Base-by-base conservation (phyloP, 2,888 invertebrate species). In the Onchidella celtica region DNA sequence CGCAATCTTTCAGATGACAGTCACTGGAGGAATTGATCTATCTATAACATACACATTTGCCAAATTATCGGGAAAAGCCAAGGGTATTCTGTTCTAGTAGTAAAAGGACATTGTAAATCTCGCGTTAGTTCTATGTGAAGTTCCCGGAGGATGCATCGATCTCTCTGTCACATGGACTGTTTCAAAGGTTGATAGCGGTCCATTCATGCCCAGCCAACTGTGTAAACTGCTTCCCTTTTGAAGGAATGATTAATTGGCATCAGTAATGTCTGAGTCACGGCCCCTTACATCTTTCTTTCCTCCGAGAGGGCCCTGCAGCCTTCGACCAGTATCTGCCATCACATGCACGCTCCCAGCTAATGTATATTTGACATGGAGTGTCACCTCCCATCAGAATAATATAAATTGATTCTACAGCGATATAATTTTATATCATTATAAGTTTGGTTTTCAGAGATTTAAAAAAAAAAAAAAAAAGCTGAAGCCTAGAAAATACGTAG, bases 221-320 rank as follows among this genome's bases (percentile, higher is more conserved):
- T 32, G 65, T 63, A 75, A 75, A 75, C 73, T 65, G 75, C 47
- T 75, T 75, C 65, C 63, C 38, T 32, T 63, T 75, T 75, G n/a
- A 47, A 75, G 65, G 29, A 61, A 75, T 75, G 75, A 75, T 75
- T 75, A 75, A 75, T 75, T 75, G 75, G 47, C 75, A 32, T 65
- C 75, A 29, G 65, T 65, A 32, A 32, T 21, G 34, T 27, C 75
- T 75, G 75, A 63, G 47, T 75, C 63, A 75, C 65, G 27, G 21
- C 55, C 40, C 29, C 69, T 72, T 6, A 47, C 70, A 27, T 34
- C 38, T 17, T 69, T 29, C 29, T 11, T 29, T 27, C 27, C 65
- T 65, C 65, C n/a, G n/a, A n/a, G n/a, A n/a, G n/a, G n/a, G n/a
- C n/a, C 29, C 65, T 29, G 29, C 29, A 3, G n/a, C 65, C 29